phyloP scores from a whole-genome alignment of 2,113 vertebrate species.

The Gymnorhina tibicen region DNA sequence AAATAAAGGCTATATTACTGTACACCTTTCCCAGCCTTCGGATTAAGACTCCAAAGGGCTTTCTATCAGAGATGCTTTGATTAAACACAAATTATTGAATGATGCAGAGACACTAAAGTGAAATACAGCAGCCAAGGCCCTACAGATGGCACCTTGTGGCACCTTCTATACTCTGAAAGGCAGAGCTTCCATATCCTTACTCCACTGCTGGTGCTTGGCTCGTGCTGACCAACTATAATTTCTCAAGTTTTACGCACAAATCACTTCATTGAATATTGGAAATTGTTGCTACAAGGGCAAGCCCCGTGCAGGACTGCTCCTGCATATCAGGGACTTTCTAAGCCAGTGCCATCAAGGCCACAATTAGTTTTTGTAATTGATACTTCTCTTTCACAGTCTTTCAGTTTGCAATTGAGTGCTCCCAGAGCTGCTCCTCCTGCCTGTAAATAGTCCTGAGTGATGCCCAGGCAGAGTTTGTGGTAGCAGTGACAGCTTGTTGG shows the following conservation, averaged over 20 bases:
- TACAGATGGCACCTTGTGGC: background rate
- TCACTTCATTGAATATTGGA: background rate
- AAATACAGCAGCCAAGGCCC: background rate
- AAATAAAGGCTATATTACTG: background rate
- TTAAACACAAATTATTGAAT: background rate
- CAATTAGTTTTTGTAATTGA: background rate
- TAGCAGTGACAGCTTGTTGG: slow-evolving; percentile 5
- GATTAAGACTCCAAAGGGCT: background rate
- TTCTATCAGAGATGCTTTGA: background rate
- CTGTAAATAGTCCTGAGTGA: background rate
- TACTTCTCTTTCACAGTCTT: background rate
- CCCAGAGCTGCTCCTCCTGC: background rate
- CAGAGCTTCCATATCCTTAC: background rate
- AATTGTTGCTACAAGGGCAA: background rate
- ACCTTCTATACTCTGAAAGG: background rate
- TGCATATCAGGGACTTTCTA: background rate
- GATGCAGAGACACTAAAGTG: background rate
- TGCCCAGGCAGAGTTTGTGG: background rate
- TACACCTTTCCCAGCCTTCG: background rate
- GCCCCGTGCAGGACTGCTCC: background rate
- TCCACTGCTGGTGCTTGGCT: background rate
- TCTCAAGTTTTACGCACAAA: background rate
- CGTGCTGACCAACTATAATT: background rate
- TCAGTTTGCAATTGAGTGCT: background rate
- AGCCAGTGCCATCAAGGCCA: background rate